Evolutionary conservation across 2,113 vertebrate genomes (phyloP).

Genomic region (Tachysurus vachellii): DNA sequence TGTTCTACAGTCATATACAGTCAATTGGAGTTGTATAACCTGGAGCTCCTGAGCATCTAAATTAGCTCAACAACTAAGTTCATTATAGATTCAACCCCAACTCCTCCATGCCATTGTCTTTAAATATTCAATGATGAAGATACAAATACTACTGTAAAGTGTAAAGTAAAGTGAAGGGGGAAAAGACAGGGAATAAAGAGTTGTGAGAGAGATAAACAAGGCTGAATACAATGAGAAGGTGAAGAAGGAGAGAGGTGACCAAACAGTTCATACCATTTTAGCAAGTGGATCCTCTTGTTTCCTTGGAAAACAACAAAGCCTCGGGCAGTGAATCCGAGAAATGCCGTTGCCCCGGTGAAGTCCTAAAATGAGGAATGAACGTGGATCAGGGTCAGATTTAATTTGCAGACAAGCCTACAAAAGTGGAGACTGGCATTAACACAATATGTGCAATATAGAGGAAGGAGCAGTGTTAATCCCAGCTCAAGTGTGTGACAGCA

Average conservation of each 20-base stretch:
- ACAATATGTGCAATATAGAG: background rate
- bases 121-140: background rate
- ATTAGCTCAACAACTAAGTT: too few species aligned
- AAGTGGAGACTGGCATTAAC: background rate
- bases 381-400: background rate
- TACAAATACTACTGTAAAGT: background rate
- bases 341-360: constrained; percentile 89
- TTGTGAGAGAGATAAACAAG: background rate
- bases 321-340: constrained; percentile 94
- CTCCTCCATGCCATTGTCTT: background rate
- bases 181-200: background rate
- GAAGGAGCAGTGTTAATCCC: background rate
- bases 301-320: constrained; percentile 99
- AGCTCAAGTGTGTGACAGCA: background rate
- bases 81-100: too few species aligned
- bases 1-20: too few species aligned
- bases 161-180: background rate
- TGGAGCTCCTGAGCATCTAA: too few species aligned
- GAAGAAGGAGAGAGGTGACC: background rate
- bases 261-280: constrained; percentile 86
- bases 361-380: constrained; percentile 74
- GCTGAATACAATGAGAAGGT: background rate
- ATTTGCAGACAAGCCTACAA: background rate
- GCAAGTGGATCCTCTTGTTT: constrained; percentile 95
- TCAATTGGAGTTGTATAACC: too few species aligned